These are phyloP conservation scores for Cheirogaleus medius DNA, from an alignment of 2,113 vertebrate genomes.

Conservation along the genomic window DNA sequence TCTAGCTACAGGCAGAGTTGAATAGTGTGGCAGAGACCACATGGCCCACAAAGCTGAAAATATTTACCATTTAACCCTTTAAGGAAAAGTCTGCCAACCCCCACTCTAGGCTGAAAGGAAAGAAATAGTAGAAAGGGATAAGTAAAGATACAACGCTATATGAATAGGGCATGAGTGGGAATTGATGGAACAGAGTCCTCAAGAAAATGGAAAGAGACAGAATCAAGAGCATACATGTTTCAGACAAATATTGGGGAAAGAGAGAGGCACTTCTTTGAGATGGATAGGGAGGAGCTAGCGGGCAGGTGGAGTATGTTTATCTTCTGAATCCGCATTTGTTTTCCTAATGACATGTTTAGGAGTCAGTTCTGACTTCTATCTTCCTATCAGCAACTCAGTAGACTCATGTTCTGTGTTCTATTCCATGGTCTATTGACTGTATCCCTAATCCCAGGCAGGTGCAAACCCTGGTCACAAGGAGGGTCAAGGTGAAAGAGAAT, in stretches of 20 bases:
- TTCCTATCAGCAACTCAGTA: not conserved
- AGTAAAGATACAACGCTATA: not conserved
- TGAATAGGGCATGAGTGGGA: not conserved
- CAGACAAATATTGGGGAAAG: not conserved
- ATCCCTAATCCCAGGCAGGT: not conserved
- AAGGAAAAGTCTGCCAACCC: not conserved
- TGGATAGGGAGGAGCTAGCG: not conserved
- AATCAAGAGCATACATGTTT: not conserved
- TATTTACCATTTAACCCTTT: not conserved
- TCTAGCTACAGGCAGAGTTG: not conserved
- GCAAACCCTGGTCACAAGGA: not conserved
- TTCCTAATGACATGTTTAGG: not conserved
- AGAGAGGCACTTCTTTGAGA: not conserved
- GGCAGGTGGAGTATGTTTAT: not conserved
- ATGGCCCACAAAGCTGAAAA: not conserved
- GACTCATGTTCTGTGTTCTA: not conserved
- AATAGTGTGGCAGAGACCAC: not conserved
- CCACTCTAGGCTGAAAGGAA: not conserved
- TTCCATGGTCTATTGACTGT: not conserved
- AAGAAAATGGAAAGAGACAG: not conserved
- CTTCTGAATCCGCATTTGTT: not conserved
- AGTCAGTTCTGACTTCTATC: not conserved
- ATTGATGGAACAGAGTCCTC: not conserved
- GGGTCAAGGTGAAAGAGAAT: not conserved
- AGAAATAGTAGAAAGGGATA: not conserved